Base-by-base conservation (phyloP, 2,113 vertebrate genomes). In the Nanger granti region DNA sequence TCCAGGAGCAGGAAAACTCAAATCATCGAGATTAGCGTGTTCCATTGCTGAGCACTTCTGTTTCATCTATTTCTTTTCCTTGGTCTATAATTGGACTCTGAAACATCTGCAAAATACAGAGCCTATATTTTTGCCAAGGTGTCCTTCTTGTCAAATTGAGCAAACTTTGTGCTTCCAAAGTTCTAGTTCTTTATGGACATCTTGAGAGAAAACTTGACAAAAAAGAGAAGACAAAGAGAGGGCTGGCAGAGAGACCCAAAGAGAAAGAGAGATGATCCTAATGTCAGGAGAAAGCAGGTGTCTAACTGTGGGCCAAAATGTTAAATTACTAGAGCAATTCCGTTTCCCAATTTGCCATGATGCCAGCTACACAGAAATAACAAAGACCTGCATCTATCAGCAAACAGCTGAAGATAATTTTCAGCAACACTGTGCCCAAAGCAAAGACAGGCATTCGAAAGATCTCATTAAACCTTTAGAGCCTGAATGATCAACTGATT, bases 371-470 rank as follows among this genome's bases (percentile, higher is more conserved):
- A 93, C 90, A 82, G 90, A 98, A 97, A 93, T 96, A 96, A 97
- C 97, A 97, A 97, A 96, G 97, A 96, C 95, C 96, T 80, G 93
- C 94, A 95, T 94, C 54, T 91, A 95, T 97, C 95, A 98, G 93
- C 95, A 97, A 97, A 97, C 97, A 98, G 97, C 97, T 98, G 97
- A 98, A 97, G 97, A 98, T 97, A 94, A 98, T 98, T 98, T 98
- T 98, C 93, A 98, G 91, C 93, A 97, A 96, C 82, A 97, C 89
- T 96, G 34, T 93, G 69, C 95, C 95, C 96, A 97, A 89, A 96
- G 94, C 96, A 96, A 96, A 97, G 91, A 85, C 96, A 98, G 80
- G 49, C 80, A 55, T 96, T 97, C 82, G 80, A 80, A 97, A 95
- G 93, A 97, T 98, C 93, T 95, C 97, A 97, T 97, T 97, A 98